Base-by-base conservation (phyloP, 2,888 invertebrate genomes). In the Diabrotica balteata region DNA sequence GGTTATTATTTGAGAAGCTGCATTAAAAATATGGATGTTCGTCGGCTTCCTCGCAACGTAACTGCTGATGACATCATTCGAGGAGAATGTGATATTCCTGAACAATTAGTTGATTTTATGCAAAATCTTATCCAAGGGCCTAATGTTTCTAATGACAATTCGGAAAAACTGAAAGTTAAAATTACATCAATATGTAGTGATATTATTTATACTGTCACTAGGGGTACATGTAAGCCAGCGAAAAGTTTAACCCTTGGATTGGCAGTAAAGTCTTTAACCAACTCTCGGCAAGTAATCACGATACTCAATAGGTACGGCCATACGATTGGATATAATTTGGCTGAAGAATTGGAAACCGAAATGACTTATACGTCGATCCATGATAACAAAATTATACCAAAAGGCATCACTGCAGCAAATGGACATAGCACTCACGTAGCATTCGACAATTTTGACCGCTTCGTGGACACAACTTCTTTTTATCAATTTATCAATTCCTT, bases 301-400 rank as follows among this genome's bases (percentile, higher is more conserved):
- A 77, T 80, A 54, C 59, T 78, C 4, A 79, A 79, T 68, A 78
- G 71, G 63, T 78, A 76, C 68, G 80, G 78, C 0, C 80, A 80
- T 74, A 74, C 73, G 17, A 72, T 74, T 66, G 75, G 61, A 78
- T 75, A 76, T 74, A 44, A 73, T 73, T 63, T 77, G 51, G 73
- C 73, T 51, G 78, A 80, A 76, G 80, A 80, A 75, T 60, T 81
- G 17, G 80, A 78, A 77, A 76, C 76, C 7, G 76, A 76, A 67
- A 67, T 73, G 66, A 75, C 76, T 4, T 76, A 73, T 54, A 47
- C 52, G 22, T 58, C 73, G 17, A n/a, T 62, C 11, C 46, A 73
- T 63, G 62, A 71, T 49, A 67, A 50, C 51, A 59, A 68, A 17
- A 54, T 79, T 43, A 75, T 79, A 73, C 78, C 79, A 50, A 44